Evolutionary conservation across 2,113 vertebrate genomes (phyloP), one percentile per base, ranked within the genome.

Genomic region (Micronycteris hirsuta): DNA sequence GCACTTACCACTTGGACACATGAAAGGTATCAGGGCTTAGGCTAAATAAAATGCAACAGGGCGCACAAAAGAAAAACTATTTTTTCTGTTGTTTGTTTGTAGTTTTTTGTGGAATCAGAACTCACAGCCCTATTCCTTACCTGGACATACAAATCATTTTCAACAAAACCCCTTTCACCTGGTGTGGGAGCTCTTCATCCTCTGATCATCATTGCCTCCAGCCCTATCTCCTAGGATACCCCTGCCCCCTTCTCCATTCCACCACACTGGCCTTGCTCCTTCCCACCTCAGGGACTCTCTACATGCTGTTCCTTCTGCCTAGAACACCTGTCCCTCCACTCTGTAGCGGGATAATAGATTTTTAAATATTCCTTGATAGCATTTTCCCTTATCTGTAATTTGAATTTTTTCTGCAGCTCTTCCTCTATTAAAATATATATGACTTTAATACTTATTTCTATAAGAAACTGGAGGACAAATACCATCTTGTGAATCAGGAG

Each of bases 381-480:
- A 56, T 49, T 63, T 71, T 61, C 22, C 14, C 17, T 91, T 67
- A n/a, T 36, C 24, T 91, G 1, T 52, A 91, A 38, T 73, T 81
- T 82, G 15, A 86, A 36, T 89, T 74, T 85, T 86, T 65, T 82
- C 82, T 71, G 36, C 3, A 65, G 17, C 3, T 61, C 28, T 36
- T 45, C 33, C n/a, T 19, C 10, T 65, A 36, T 38, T 47, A 96
- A 68, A 5, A 86, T 26, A 93, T 15, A 54, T 61, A 77, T 20
- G 33, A 54, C n/a, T 49, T 95, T 67, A 86, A 41, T 67, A 71
- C 28, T 86, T 93, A 28, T 80, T 96, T 91, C 43, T 70, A 43
- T 10, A 74, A 26, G 28, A 19, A 84, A 47, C 9, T 41, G 4
- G 47, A 85, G 1, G 71, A n/a, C 19, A 90, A 86, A 82, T 68